A percentile compares a stretch with the other conserved stretches of the same genome.
phyloP scores from a whole-genome alignment of 2,113 vertebrate species.

The Grantiella picta region DNA sequence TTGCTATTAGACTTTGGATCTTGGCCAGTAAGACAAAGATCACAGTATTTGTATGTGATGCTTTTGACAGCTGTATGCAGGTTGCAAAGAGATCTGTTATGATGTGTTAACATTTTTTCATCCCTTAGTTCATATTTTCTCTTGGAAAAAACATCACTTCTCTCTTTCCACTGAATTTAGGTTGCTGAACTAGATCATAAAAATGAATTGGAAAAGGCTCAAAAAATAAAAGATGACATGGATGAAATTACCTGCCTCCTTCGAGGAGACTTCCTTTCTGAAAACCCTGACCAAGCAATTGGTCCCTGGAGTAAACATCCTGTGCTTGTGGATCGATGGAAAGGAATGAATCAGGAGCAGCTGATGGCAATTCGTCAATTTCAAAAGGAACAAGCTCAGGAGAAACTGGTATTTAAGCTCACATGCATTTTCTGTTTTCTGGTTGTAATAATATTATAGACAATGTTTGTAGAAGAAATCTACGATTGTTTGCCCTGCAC shows the following conservation, averaged over 20 bases:
- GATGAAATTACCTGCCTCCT: constrained; percentile 72
- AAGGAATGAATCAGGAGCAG: constrained; percentile 74
- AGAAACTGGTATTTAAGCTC: constrained; percentile 72
- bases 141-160: background rate
- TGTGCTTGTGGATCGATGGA: constrained; percentile 72
- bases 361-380: constrained; percentile 60
- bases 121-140: background rate
- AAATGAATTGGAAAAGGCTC: constrained; percentile 42
- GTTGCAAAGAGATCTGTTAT: background rate
- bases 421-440: background rate
- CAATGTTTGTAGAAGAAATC: background rate
- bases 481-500: background rate
- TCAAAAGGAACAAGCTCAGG: constrained; percentile 81
- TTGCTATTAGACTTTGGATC: background rate
- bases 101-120: background rate
- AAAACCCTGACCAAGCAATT: constrained; percentile 62
- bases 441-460: background rate
- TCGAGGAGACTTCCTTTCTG: constrained; percentile 65
- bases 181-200: constrained; percentile 64
- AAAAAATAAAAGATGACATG: constrained; percentile 68
- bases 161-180: constrained; percentile 47
- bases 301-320: constrained; percentile 63
- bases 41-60: background rate
- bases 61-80: background rate
- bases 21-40: background rate